Evolutionary conservation across 1,140 invertebrate species (phyloP).

Genomic region (Himalopsyche phryganea): DNA sequence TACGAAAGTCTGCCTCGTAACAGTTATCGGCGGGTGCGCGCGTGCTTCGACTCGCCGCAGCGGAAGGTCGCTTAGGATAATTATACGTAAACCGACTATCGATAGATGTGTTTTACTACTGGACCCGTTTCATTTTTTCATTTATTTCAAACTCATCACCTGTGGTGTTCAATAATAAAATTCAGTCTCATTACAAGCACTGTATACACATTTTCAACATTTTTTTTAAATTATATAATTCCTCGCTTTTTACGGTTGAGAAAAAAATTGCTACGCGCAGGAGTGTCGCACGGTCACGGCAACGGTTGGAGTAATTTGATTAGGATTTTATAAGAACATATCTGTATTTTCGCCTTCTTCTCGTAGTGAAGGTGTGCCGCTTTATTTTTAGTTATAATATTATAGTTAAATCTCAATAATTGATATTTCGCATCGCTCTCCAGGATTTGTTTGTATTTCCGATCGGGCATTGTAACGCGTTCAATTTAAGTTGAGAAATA

Average conservation of each 20-base stretch:
- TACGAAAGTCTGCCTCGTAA: too few species aligned
- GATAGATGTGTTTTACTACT: slow-evolving; percentile 28
- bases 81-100: slow-evolving; percentile 26
- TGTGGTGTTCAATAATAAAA: slow-evolving; percentile 19
- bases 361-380: background rate
- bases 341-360: background rate
- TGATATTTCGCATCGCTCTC: background rate
- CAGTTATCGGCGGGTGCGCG: too few species aligned
- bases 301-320: background rate
- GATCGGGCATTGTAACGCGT: too few species aligned
- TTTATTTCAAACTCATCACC: slow-evolving; percentile 16
- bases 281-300: background rate
- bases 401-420: background rate
- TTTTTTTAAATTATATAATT: background rate
- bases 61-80: slow-evolving; percentile 18
- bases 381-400: background rate
- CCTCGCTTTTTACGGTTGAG: slow-evolving; percentile 4
- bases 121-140: slow-evolving; percentile 17
- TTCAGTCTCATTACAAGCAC: slow-evolving; percentile 21
- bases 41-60: background rate
- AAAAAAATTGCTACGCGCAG: background rate
- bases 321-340: background rate
- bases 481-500: background rate
- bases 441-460: too few species aligned
- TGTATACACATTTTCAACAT: slow-evolving; percentile 2